Conservation (phyloP, 2,113 vertebrate genomes). For the Pseudorhombus dupliciocellatus region DNA sequence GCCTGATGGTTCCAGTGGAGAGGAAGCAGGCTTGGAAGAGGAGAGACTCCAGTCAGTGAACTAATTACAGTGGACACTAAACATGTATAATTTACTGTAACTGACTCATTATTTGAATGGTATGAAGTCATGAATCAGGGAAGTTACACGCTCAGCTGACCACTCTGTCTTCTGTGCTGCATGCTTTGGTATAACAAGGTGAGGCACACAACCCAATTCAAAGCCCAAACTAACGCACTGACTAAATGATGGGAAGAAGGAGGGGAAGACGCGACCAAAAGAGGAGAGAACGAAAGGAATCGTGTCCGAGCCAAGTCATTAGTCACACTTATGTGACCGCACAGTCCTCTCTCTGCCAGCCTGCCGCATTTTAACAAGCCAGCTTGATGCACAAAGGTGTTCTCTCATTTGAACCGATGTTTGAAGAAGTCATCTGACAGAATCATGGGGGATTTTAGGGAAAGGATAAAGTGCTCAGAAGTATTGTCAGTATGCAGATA, state of each 20-base stretch:
- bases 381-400: conserved; percentile 44
- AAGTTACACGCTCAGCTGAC: conserved; percentile 64
- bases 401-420: conserved; percentile 44
- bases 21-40: background rate
- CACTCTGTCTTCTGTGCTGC: conserved; percentile 29
- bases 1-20: background rate
- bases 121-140: conserved; percentile 68
- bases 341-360: conserved; percentile 42
- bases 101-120: conserved; percentile 71
- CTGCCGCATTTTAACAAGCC: conserved; percentile 36
- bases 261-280: background rate
- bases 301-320: conserved; percentile 51
- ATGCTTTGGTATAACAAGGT: conserved; percentile 56
- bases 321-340: conserved; percentile 49
- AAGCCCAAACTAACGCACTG: conserved; percentile 18
- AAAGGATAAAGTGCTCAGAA: conserved; percentile 18
- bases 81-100: conserved; percentile 76
- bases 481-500: conserved; percentile 14
- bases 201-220: conserved; percentile 22
- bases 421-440: conserved; percentile 16
- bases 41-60: conserved; percentile 41
- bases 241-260: conserved; percentile 12
- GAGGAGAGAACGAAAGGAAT: conserved; percentile 26
- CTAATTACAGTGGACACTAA: conserved; percentile 63
- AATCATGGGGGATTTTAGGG: conserved; percentile 20